These are phyloP conservation scores for Nezara viridula DNA, from an alignment of 2,888 invertebrate species.

Conservation along the genomic window DNA sequence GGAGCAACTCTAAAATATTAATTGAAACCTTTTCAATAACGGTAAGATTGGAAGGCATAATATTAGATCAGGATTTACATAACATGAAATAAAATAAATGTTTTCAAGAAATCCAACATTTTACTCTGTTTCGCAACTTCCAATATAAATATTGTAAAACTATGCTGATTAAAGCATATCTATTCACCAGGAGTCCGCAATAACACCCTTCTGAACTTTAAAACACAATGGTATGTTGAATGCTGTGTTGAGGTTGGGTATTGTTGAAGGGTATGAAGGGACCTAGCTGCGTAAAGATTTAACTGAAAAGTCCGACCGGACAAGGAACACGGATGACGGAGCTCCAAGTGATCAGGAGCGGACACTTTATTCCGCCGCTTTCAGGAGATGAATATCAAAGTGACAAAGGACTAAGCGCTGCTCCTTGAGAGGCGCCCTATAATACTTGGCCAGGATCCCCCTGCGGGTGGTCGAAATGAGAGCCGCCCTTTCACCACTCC, in stretches of 20 bases:
- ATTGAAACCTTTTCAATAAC: no score
- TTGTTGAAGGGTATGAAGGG: not conserved
- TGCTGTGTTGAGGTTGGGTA: not conserved
- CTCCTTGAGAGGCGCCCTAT: not conserved
- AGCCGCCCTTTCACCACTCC: not conserved
- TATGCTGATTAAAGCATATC: no score
- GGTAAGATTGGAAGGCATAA: no score
- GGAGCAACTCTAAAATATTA: no score
- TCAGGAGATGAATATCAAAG: constrained; percentile 35
- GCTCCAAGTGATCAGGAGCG: constrained; percentile 27
- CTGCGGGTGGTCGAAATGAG: constrained; percentile 7
- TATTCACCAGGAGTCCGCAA: no score
- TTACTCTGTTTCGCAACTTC: no score
- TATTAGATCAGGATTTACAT: no score
- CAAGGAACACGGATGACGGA: not conserved
- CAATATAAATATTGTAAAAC: no score
- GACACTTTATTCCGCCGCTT: constrained; percentile 32
- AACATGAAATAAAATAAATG: no score
- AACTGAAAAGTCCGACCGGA: not conserved
- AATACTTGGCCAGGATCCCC: constrained; percentile 5
- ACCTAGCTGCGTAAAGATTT: not conserved
- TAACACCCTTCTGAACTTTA: not conserved
- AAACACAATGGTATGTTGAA: not conserved
- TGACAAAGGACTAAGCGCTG: constrained; percentile 35
- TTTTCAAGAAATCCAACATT: no score